Percentiles rank a stretch among this genome's conserved stretches.
These are phyloP conservation scores for Dissostichus mawsoni DNA, from an alignment of 2,113 vertebrate genomes.

Conservation along the genomic window DNA sequence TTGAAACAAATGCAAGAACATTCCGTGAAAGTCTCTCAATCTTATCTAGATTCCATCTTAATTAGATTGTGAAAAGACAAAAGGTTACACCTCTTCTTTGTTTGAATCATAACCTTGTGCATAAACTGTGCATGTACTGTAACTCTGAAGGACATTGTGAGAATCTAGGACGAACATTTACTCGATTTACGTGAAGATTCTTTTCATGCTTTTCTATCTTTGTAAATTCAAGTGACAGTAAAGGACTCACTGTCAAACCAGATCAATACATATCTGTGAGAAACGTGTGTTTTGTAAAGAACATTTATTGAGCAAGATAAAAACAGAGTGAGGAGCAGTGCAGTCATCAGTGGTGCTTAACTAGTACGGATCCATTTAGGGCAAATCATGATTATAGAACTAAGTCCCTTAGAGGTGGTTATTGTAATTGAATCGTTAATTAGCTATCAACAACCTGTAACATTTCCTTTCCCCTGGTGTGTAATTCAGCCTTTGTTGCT, in stretches of 20 bases:
- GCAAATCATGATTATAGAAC: constrained; percentile 10
- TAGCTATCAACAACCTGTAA: constrained; percentile 26
- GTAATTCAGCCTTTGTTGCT: constrained; percentile 17
- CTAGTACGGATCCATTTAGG: not conserved
- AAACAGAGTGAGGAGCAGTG: not conserved
- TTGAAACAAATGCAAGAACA: not conserved
- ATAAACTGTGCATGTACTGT: not conserved
- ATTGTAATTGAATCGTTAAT: constrained; percentile 30
- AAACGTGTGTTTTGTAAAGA: not conserved
- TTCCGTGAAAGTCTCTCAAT: not conserved
- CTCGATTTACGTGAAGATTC: not conserved
- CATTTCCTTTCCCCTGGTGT: constrained; percentile 14
- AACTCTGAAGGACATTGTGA: not conserved
- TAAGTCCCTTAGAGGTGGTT: not conserved
- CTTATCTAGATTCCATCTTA: not conserved
- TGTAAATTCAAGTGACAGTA: not conserved
- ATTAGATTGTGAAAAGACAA: not conserved
- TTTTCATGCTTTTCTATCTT: not conserved
- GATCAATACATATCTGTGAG: not conserved
- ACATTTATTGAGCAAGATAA: not conserved
- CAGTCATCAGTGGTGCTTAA: not conserved
- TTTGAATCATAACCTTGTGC: not conserved
- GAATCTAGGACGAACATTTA: not conserved
- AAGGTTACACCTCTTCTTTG: not conserved
- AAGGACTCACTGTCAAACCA: not conserved